phyloP scores from a whole-genome alignment of 2,113 vertebrate genomes.

The Chaetorhynchus papuensis region DNA sequence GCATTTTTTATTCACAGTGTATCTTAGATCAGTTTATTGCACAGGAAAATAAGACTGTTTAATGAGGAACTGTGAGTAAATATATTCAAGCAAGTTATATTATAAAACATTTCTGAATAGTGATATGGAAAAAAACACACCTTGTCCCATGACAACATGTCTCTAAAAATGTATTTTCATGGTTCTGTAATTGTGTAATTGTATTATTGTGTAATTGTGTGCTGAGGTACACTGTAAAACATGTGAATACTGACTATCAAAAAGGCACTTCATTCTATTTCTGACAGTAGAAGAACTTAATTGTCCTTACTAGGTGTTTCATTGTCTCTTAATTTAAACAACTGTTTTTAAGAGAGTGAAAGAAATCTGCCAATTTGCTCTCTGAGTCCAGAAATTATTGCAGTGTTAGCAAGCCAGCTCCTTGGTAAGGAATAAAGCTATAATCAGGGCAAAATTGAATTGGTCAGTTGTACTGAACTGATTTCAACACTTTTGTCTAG shows the following conservation, averaged over 20 bases:
- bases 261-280: background rate
- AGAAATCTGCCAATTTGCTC: background rate
- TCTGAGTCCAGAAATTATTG: background rate
- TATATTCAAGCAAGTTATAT: background rate
- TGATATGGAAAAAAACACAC: background rate
- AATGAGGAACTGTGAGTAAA: conserved; percentile 25
- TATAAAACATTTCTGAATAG: background rate
- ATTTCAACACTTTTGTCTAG: background rate
- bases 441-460: background rate
- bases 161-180: background rate
- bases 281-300: background rate
- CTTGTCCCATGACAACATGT: background rate
- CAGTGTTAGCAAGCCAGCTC: background rate
- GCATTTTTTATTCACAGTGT: background rate
- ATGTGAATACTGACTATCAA: background rate
- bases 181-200: background rate
- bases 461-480: fast-evolving
- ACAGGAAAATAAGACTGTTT: background rate
- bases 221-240: background rate
- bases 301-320: background rate
- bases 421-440: background rate
- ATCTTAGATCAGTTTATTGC: background rate
- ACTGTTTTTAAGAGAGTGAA: background rate
- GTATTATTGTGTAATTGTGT: fast-evolving
- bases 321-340: background rate